Evolutionary conservation across 2,888 invertebrate genomes (phyloP).

Genomic region (Adelphocoris suturalis): DNA sequence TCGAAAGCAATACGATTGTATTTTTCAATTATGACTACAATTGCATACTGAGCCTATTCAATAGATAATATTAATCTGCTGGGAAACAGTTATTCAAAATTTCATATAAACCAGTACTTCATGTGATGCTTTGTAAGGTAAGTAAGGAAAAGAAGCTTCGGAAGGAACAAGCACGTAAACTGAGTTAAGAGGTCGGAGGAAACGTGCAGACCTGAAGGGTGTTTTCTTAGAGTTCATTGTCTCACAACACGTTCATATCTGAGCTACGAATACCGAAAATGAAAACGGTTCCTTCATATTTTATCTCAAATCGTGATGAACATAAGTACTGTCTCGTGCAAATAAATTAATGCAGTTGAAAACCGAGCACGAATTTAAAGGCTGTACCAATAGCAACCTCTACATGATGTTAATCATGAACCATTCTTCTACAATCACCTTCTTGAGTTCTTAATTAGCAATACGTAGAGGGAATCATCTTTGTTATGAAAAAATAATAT

Average conservation of each 20-base stretch:
- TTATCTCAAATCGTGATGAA: conserved; percentile 1
- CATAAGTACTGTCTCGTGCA: background rate
- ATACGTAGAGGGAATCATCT: no score
- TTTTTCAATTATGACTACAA: no score
- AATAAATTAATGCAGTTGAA: background rate
- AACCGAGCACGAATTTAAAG: background rate
- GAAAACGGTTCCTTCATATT: background rate
- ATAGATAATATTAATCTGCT: no score
- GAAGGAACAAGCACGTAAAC: conserved; percentile 14
- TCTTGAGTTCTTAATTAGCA: no score
- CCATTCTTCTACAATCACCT: no score
- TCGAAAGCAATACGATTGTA: no score
- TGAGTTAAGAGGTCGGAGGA: conserved; percentile 13
- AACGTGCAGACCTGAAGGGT: conserved; percentile 1
- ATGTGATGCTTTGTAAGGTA: background rate
- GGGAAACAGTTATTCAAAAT: no score
- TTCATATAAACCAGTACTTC: no score
- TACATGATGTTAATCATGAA: no score
- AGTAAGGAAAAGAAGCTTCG: background rate
- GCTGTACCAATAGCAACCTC: background rate
- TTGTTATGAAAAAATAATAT: no score
- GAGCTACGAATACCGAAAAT: background rate
- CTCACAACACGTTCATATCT: conserved; percentile 22
- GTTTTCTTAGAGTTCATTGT: conserved; percentile 26
- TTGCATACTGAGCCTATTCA: no score